phyloP scores from a whole-genome alignment of 2,113 vertebrate genomes.

The Hirundichthys speculiger region DNA sequence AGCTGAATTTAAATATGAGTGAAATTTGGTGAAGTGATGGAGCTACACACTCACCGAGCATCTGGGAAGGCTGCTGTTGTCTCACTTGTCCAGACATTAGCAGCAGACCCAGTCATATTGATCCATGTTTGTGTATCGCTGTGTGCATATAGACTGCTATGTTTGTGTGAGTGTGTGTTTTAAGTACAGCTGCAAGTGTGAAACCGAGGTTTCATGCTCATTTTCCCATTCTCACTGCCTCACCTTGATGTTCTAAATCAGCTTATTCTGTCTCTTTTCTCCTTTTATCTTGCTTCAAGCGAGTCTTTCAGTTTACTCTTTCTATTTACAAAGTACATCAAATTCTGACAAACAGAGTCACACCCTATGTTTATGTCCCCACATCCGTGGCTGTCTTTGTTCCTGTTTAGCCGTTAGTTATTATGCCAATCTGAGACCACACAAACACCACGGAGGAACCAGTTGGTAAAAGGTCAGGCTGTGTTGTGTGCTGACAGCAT shows the following conservation, averaged over 20 bases:
- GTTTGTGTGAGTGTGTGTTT: conserved; percentile 1
- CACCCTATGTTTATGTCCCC: conserved; percentile 32
- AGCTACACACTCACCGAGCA: conserved; percentile 47
- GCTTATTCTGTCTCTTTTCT: background rate
- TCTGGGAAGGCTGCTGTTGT: conserved; percentile 40
- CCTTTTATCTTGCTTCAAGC: background rate
- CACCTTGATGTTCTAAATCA: background rate
- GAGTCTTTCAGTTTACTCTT: background rate
- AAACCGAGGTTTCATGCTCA: conserved; percentile 11
- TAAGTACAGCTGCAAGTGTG: background rate
- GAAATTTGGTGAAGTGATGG: conserved; percentile 30
- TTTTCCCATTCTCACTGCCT: conserved; percentile 13
- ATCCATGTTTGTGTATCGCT: conserved; percentile 33
- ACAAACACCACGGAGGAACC: conserved; percentile 49
- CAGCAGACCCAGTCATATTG: conserved; percentile 45
- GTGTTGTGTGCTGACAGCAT: conserved; percentile 71
- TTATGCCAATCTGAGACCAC: conserved; percentile 58
- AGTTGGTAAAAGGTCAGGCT: conserved; percentile 76
- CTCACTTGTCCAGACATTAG: conserved; percentile 46
- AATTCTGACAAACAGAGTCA: conserved; percentile 39
- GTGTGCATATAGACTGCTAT: background rate
- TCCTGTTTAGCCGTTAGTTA: conserved; percentile 62
- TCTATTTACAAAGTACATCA: conserved; percentile 30
- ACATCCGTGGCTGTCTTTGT: conserved; percentile 14
- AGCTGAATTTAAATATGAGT: conserved; percentile 4